A percentile compares a stretch with the other conserved stretches of the same genome.
These are phyloP conservation scores for Campylomormyrus tamandua DNA, from an alignment of 2,113 vertebrate species.

Conservation along the genomic window DNA sequence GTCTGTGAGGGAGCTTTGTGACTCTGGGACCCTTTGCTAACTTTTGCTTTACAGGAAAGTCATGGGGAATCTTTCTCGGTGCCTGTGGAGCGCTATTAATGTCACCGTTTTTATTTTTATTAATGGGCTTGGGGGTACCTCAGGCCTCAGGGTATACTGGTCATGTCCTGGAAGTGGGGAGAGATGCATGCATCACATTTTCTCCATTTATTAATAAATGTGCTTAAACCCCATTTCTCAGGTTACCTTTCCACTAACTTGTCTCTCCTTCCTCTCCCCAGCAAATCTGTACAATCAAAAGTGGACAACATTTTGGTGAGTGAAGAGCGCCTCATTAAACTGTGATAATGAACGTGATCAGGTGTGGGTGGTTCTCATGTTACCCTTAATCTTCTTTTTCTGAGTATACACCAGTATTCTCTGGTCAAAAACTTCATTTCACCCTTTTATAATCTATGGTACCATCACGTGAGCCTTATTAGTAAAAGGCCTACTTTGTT, in stretches of 20 bases:
- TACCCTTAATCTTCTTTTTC: neutral
- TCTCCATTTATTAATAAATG: slow-evolving; percentile 67
- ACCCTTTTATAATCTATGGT: neutral
- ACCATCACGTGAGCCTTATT: neutral
- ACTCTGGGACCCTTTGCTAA: neutral
- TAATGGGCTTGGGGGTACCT: neutral
- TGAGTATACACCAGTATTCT: neutral
- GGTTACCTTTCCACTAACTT: slow-evolving; percentile 26
- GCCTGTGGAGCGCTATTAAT: neutral
- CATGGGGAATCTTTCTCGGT: neutral
- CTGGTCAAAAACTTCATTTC: neutral
- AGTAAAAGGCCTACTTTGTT: neutral
- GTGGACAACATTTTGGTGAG: slow-evolving; percentile 99
- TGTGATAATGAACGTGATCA: neutral
- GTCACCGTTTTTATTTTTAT: neutral
- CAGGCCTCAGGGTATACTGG: neutral
- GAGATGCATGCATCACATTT: slow-evolving; percentile 53
- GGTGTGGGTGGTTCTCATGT: neutral
- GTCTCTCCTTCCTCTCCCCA: slow-evolving; percentile 49
- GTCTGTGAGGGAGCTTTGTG: neutral
- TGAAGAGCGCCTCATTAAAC: slow-evolving; percentile 32
- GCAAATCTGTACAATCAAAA: slow-evolving; percentile 99
- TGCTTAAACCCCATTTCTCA: slow-evolving; percentile 48
- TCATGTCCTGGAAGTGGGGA: neutral
- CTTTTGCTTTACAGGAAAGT: neutral